A percentile compares a stretch with the other conserved stretches of the same genome.
Evolutionary conservation across 2,888 invertebrate species (phyloP).

Genomic region (Meiosimyza platycephala): DNA sequence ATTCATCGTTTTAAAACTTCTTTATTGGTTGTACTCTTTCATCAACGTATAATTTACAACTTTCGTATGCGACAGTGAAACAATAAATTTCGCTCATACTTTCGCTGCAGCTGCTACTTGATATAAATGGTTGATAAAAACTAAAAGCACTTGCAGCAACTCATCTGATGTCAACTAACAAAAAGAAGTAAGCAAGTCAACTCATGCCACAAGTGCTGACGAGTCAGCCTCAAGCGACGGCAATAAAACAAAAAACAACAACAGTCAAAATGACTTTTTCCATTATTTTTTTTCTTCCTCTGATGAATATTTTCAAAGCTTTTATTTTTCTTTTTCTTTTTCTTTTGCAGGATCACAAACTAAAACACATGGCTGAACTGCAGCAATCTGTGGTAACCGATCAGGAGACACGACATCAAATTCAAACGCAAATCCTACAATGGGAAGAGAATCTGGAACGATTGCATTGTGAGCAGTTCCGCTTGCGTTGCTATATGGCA

Average conservation of each 20-base stretch:
- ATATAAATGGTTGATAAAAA: conserved; percentile 1
- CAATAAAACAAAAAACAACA: not conserved
- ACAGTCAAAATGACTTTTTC: not conserved
- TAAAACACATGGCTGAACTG: conserved; percentile 98
- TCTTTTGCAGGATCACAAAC: conserved; percentile 84
- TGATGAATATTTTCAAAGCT: not conserved
- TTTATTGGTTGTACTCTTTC: not conserved
- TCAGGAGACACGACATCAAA: conserved; percentile 89
- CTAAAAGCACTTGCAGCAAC: not conserved
- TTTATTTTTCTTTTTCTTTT: conserved; percentile 22
- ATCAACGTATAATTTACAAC: not conserved
- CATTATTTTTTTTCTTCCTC: not conserved
- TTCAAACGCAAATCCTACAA: conserved; percentile 91
- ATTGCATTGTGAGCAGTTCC: conserved; percentile 95
- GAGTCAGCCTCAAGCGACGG: not conserved
- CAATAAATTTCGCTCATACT: not conserved
- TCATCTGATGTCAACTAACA: not conserved
- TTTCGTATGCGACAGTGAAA: not conserved
- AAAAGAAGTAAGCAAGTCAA: not conserved
- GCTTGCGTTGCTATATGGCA: conserved; percentile 96
- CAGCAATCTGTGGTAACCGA: conserved; percentile 97
- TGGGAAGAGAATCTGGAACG: conserved; percentile 98
- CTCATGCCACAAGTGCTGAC: not conserved
- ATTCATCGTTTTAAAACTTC: too few species aligned
- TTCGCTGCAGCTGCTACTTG: not conserved